Evolutionary conservation across 1,140 invertebrate genomes (phyloP), one percentile per base, ranked within the genome.

Genomic region (Bombus superbus): DNA sequence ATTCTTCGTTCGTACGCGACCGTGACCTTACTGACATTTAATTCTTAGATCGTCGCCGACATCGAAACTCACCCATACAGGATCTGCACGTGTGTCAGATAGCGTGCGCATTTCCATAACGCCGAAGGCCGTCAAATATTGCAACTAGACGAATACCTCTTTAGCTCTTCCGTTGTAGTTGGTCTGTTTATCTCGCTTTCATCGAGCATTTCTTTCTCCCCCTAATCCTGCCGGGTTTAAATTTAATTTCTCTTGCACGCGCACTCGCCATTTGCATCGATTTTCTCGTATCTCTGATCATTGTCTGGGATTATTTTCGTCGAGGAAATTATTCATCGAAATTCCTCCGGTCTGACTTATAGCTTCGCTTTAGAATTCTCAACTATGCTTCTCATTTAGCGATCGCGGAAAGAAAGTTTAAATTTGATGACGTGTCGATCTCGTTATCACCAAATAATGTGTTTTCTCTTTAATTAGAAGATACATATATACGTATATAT

Each of bases 11-110:
- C 42, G 35, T 90, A 68, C 57, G 47, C 73, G 88, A 84, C 88
- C 86, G 32, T 90, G 86, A 90, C 83, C 88, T 88, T 90, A 72
- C 74, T 88, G 87, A 86, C 89, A 88, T 86, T 88, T 90, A 53
- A 84, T 86, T 86, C 82, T 85, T 75, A 73, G 79, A 78, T 81
- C 72, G 62, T 82, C 73, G 22, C 64, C 72, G 69, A 66, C 73
- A 62, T 62, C 72, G 78, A 83, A 83, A 88, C 81, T 87, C 73
- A 69, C 35, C 62, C 78, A 47, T 83, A 72, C 83, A 85, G 83
- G 71, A 87, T 87, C 71, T 75, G 38, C 73, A 81, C 81, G 66
- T 77, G 64, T 78, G 35, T 57, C 62, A 13, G 44, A 66, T 85
- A 74, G 69, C 68, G 84, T 85, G 83, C 78, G 9, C 79, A 85